Evolutionary conservation across 2,113 vertebrate species (phyloP).

Genomic region (Caranx ignobilis): DNA sequence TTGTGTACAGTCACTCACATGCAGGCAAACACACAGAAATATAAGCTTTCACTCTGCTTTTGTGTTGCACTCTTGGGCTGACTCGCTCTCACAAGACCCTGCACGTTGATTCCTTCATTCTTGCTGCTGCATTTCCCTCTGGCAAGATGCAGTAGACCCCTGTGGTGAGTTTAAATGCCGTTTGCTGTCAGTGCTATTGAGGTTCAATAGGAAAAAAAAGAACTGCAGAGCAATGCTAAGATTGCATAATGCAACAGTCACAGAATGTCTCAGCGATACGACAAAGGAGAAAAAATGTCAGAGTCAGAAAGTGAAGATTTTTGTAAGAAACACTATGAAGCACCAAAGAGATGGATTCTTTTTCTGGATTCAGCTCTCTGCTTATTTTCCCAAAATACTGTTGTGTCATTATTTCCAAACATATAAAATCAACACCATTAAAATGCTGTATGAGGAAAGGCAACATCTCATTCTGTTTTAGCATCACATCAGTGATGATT

Average conservation of each 20-base stretch:
- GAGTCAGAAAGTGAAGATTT: constrained; percentile 39
- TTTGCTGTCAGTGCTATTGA: constrained; percentile 52
- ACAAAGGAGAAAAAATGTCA: constrained; percentile 34
- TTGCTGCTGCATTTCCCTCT: constrained; percentile 31
- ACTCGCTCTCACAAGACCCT: constrained; percentile 14
- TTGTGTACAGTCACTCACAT: background rate
- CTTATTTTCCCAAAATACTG: constrained; percentile 1
- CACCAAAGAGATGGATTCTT: constrained; percentile 8
- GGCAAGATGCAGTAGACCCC: constrained; percentile 54
- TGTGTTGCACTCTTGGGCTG: background rate
- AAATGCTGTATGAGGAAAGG: background rate
- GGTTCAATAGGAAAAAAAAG: constrained; percentile 17
- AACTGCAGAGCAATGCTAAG: constrained; percentile 41
- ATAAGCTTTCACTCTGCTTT: constrained; percentile 16
- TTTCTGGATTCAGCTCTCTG: background rate
- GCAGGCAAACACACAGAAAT: background rate
- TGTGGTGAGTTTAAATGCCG: constrained; percentile 67
- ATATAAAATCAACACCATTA: background rate
- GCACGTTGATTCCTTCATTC: constrained; percentile 19
- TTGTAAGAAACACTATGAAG: constrained; percentile 11
- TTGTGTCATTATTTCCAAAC: background rate
- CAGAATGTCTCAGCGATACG: constrained; percentile 26
- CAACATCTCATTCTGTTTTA: background rate
- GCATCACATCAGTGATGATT: background rate
- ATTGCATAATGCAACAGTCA: constrained; percentile 49